These are phyloP conservation scores for Schrankia costaestrigalis DNA, from an alignment of 2,888 invertebrate species.

Conservation along the genomic window DNA sequence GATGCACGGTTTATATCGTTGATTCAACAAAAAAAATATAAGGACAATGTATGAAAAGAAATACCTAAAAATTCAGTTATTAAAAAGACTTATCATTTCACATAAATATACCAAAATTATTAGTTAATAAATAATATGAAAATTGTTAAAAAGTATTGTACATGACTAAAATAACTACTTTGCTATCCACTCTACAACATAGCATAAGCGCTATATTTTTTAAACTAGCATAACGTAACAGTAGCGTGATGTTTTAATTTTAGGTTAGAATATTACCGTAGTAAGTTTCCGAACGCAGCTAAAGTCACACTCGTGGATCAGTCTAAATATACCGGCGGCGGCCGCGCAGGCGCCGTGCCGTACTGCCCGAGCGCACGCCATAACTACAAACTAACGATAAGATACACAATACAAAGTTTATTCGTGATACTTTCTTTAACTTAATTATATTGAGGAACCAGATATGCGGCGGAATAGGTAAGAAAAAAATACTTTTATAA, in stretches of 20 bases:
- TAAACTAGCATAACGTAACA: slow-evolving; percentile 18
- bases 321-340: slow-evolving; percentile 74
- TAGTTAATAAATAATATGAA: too few species aligned
- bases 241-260: slow-evolving; percentile 40
- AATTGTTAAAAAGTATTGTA: too few species aligned
- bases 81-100: too few species aligned
- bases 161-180: too few species aligned
- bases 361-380: slow-evolving; percentile 51
- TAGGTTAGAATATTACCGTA: slow-evolving; percentile 42
- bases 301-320: slow-evolving; percentile 64
- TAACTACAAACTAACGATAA: slow-evolving; percentile 66
- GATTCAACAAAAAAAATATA: too few species aligned
- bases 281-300: slow-evolving; percentile 54
- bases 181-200: too few species aligned
- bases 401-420: slow-evolving; percentile 53
- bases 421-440: slow-evolving; percentile 46
- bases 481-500: slow-evolving; percentile 49
- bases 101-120: too few species aligned
- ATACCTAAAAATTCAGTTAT: too few species aligned
- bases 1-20: too few species aligned
- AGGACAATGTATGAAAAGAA: too few species aligned
- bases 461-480: slow-evolving; percentile 71
- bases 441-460: slow-evolving; percentile 45
- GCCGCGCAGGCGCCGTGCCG: slow-evolving; percentile 64
- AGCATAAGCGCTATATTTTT: too few species aligned